A percentile compares a stretch with the other conserved stretches of the same genome.
Conservation (phyloP, 2,888 invertebrate species). For the Tetragonisca angustula region DNA sequence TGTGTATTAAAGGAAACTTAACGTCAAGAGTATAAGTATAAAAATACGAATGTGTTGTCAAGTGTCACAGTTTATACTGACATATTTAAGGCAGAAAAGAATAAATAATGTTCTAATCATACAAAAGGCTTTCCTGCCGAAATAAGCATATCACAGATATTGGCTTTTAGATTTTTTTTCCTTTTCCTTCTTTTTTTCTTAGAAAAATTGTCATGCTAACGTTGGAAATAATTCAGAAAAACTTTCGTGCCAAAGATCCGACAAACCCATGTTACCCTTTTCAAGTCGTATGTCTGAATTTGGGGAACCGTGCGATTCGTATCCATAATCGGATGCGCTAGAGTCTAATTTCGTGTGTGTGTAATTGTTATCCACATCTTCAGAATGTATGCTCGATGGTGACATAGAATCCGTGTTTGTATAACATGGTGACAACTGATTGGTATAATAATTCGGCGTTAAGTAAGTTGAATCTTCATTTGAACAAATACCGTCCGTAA, state of each 20-base stretch:
- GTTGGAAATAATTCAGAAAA: slow-evolving; percentile 92
- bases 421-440: slow-evolving; percentile 75
- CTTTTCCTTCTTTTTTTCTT: slow-evolving; percentile 14
- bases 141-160: slow-evolving; percentile 53
- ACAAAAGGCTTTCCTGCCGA: not conserved
- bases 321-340: slow-evolving; percentile 87
- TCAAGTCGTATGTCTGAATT: slow-evolving; percentile 53
- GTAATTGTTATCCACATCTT: slow-evolving; percentile 72
- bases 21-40: slow-evolving; percentile 32
- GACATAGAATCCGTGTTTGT: slow-evolving; percentile 78
- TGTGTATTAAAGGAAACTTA: slow-evolving; percentile 16
- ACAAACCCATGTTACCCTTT: slow-evolving; percentile 84
- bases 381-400: slow-evolving; percentile 78
- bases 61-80: slow-evolving; percentile 10
- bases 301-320: slow-evolving; percentile 88
- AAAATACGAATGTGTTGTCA: slow-evolving; percentile 22
- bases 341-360: slow-evolving; percentile 64
- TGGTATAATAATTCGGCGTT: slow-evolving; percentile 50
- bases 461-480: slow-evolving; percentile 59
- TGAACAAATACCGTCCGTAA: slow-evolving; percentile 62
- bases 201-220: slow-evolving; percentile 85
- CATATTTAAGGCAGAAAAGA: not conserved
- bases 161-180: slow-evolving; percentile 11
- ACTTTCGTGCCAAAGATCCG: slow-evolving; percentile 90
- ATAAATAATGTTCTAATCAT: not conserved